phyloP scores from a whole-genome alignment of 2,113 vertebrate species.

The Crocuta crocuta region DNA sequence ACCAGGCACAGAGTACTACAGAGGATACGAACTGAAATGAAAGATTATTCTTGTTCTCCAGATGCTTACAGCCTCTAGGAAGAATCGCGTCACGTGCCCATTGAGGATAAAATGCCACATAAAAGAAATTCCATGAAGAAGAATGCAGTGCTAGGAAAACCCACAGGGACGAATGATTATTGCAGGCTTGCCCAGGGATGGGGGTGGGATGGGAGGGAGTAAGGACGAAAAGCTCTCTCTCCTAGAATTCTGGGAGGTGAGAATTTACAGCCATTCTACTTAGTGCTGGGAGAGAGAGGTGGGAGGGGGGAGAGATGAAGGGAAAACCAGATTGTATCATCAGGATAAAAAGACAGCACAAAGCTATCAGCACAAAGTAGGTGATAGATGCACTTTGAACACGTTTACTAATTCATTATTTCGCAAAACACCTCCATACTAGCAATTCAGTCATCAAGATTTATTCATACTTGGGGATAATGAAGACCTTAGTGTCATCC shows the following conservation, averaged over 20 bases:
- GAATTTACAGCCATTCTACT: background rate
- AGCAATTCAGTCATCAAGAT: background rate
- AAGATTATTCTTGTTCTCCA: background rate
- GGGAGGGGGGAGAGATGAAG: background rate
- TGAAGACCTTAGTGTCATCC: background rate
- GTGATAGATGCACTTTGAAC: background rate
- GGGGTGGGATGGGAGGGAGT: no score
- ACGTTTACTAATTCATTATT: background rate
- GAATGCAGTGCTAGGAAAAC: background rate
- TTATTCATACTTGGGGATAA: background rate
- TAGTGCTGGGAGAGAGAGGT: background rate
- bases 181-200: background rate
- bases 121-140: background rate
- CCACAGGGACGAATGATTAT: background rate
- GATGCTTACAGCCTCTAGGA: background rate
- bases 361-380: background rate
- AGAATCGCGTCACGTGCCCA: background rate
- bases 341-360: background rate
- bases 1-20: background rate
- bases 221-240: background rate
- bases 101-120: background rate
- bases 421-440: background rate
- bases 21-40: background rate
- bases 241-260: background rate
- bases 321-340: background rate